phyloP scores from a whole-genome alignment of 2,888 invertebrate genomes.

The Microplitis deprimator region DNA sequence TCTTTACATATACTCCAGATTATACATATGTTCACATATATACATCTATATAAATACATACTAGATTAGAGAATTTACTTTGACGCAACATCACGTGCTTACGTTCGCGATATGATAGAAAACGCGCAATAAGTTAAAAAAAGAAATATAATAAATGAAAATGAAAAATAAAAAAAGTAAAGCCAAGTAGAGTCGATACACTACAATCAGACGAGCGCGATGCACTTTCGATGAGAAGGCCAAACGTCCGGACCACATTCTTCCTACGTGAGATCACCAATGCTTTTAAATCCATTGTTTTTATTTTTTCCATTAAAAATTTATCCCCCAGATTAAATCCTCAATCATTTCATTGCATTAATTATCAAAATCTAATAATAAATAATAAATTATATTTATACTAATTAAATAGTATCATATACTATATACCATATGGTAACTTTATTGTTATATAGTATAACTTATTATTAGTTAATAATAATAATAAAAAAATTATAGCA shows the following conservation, averaged over 20 bases:
- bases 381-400: too few relatives aligned
- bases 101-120: neutral
- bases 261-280: conserved; percentile 66
- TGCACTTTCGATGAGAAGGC: conserved; percentile 64
- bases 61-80: conserved; percentile 31
- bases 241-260: conserved; percentile 67
- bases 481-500: neutral
- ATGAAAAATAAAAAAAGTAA: conserved; percentile 7
- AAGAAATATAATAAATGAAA: conserved; percentile 28
- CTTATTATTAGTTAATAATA: neutral
- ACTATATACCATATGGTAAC: too few relatives aligned
- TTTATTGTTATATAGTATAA: too few relatives aligned
- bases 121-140: neutral
- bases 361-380: conserved; percentile 22
- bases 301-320: neutral
- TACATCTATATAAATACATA: neutral
- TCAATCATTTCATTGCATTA: neutral
- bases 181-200: conserved; percentile 51
- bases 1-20: neutral
- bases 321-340: neutral
- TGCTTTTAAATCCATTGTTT: conserved; percentile 48
- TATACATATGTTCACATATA: conserved; percentile 19
- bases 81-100: conserved; percentile 30
- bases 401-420: too few relatives aligned
- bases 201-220: conserved; percentile 31